These are phyloP conservation scores for Phortica magna DNA, from an alignment of 2,888 invertebrate species.

Conservation along the genomic window DNA sequence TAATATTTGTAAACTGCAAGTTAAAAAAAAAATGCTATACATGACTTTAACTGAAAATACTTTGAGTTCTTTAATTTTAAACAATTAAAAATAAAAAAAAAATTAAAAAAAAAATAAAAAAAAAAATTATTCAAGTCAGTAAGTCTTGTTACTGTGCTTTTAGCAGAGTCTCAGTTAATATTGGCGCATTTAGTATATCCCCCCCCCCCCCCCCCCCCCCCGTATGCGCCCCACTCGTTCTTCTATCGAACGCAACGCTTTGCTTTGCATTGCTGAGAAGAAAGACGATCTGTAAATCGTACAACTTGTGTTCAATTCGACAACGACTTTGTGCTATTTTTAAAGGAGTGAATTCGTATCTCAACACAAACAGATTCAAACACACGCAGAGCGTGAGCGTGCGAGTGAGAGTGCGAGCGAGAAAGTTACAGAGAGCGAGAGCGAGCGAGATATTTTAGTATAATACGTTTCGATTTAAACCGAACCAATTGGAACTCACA, in stretches of 20 bases:
- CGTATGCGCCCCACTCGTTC: neutral
- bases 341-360: conserved; percentile 1
- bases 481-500: conserved; percentile 30
- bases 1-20: too few species aligned
- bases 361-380: neutral
- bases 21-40: too few species aligned
- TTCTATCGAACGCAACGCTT: conserved; percentile 55
- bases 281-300: conserved; percentile 24
- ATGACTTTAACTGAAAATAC: too few species aligned
- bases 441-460: neutral
- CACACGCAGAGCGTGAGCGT: neutral
- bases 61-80: too few species aligned
- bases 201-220: too few species aligned
- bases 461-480: neutral
- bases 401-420: conserved; percentile 4
- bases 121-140: too few species aligned
- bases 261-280: conserved; percentile 38
- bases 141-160: too few species aligned
- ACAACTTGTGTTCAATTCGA: conserved; percentile 12
- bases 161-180: too few species aligned
- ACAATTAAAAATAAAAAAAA: too few species aligned
- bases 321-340: conserved; percentile 33
- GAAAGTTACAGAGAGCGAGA: conserved; percentile 6
- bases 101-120: too few species aligned
- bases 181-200: too few species aligned